Evolutionary conservation across 37 sponge, comb jelly and placozoan genomes (phyloP).

Genomic region (Theonella swinhoei): DNA sequence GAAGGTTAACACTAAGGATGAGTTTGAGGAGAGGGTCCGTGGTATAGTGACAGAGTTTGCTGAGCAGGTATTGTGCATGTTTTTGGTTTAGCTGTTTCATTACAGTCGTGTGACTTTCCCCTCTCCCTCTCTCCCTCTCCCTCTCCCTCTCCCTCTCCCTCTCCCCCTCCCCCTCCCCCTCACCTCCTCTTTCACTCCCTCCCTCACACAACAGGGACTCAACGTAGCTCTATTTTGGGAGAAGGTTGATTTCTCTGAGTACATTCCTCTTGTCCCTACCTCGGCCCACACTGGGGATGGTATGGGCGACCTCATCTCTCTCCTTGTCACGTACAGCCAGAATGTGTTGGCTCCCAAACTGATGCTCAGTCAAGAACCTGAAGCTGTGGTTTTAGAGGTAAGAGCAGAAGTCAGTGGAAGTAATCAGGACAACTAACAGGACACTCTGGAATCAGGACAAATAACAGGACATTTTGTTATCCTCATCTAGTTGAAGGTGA

Average conservation of each 20-base stretch:
- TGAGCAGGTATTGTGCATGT: slow-evolving; percentile 73
- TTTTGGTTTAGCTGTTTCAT: not conserved
- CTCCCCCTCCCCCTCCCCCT: too few relatives aligned
- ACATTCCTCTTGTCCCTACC: slow-evolving; percentile 88
- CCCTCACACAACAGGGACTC: slow-evolving; percentile 69
- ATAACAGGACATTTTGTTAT: too few relatives aligned
- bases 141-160: too few relatives aligned
- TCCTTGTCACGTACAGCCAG: slow-evolving; percentile 71
- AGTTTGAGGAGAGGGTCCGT: slow-evolving; percentile 89
- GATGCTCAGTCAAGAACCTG: slow-evolving; percentile 80
- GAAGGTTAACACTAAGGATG: slow-evolving; percentile 82
- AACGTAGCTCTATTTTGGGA: slow-evolving; percentile 97
- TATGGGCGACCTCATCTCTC: slow-evolving; percentile 97
- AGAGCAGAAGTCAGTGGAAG: not conserved
- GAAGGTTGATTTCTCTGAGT: slow-evolving; percentile 89
- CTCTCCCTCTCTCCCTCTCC: too few relatives aligned
- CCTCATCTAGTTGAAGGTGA: slow-evolving; percentile 87
- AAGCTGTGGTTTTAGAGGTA: slow-evolving; percentile 95
- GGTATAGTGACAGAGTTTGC: slow-evolving; percentile 75
- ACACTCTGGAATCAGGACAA: too few relatives aligned
- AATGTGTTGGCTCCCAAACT: slow-evolving; percentile 64
- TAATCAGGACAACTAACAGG: too few relatives aligned
- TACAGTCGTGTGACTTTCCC: too few relatives aligned
- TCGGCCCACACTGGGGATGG: slow-evolving; percentile 98
- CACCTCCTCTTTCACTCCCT: not conserved